Evolutionary conservation across 2,113 vertebrate species (phyloP).

Genomic region (Caranx melampygus): DNA sequence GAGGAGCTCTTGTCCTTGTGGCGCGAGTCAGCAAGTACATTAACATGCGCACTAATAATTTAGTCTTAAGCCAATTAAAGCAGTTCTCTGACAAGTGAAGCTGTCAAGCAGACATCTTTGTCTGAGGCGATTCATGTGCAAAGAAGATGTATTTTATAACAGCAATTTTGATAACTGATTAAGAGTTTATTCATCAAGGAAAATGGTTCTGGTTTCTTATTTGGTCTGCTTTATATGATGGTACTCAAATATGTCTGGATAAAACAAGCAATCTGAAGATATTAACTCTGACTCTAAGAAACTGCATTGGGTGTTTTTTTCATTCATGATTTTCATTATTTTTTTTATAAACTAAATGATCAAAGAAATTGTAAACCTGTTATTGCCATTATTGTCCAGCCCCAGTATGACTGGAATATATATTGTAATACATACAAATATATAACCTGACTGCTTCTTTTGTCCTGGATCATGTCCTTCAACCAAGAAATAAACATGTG

Average conservation of each 20-base stretch:
- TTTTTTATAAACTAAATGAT: background rate
- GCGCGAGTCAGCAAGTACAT: constrained; percentile 34
- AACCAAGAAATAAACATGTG: background rate
- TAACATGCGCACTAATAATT: constrained; percentile 28
- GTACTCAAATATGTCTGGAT: background rate
- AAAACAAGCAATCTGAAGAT: background rate
- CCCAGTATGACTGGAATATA: background rate
- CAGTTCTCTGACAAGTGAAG: constrained; percentile 37
- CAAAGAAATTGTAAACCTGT: background rate
- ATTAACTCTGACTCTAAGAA: background rate
- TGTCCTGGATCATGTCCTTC: background rate
- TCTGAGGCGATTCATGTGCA: background rate
- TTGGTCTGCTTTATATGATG: background rate
- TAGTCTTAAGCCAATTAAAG: constrained; percentile 52
- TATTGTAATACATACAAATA: too few relatives aligned
- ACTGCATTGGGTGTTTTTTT: too few relatives aligned
- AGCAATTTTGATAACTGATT: background rate
- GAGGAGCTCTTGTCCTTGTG: constrained; percentile 35
- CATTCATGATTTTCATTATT: background rate
- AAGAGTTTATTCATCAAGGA: background rate
- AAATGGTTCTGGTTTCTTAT: background rate
- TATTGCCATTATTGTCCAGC: background rate
- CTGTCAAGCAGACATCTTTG: constrained; percentile 37
- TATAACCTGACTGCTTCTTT: background rate
- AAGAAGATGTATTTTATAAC: background rate